These are phyloP conservation scores for Garrulus glandarius DNA, from an alignment of 2,797 vertebrate genomes.

Conservation along the genomic window DNA sequence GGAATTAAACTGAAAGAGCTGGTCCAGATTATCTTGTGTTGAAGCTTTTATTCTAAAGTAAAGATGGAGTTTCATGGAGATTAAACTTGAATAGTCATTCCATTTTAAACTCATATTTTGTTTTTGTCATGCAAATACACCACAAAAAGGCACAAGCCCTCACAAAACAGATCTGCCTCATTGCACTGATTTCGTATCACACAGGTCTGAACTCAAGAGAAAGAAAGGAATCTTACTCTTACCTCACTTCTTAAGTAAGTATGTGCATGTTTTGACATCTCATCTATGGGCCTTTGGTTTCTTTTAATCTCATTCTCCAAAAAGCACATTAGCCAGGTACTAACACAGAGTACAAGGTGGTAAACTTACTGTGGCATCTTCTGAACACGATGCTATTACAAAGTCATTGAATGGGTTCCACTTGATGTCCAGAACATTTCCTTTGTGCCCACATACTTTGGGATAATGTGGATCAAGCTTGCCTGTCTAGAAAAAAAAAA, in stretches of 20 bases:
- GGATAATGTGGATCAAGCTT: slow-evolving; percentile 91
- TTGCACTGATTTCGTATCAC: not conserved
- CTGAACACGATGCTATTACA: slow-evolving; percentile 92
- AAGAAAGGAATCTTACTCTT: not conserved
- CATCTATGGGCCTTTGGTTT: not conserved
- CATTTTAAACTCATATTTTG: not conserved
- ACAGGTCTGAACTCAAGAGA: not conserved
- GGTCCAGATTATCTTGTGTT: not conserved
- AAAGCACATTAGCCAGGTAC: not conserved
- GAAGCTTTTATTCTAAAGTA: not conserved
- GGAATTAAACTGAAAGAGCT: not conserved
- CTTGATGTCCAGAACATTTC: slow-evolving; percentile 91
- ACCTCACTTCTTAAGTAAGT: not conserved
- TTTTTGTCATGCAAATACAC: not conserved
- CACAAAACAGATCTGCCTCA: not conserved
- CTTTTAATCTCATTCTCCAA: not conserved
- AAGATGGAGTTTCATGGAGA: not conserved
- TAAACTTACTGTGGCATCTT: slow-evolving; percentile 87
- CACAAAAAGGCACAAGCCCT: not conserved
- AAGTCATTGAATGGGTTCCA: slow-evolving; percentile 95
- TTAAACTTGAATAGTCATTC: not conserved
- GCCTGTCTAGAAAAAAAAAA: slow-evolving; percentile 80
- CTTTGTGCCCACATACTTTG: slow-evolving; percentile 88
- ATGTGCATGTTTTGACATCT: not conserved
- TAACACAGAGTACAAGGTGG: not conserved